Evolutionary conservation across 2,113 vertebrate species (phyloP).

Genomic region (Oncorhynchus masou): DNA sequence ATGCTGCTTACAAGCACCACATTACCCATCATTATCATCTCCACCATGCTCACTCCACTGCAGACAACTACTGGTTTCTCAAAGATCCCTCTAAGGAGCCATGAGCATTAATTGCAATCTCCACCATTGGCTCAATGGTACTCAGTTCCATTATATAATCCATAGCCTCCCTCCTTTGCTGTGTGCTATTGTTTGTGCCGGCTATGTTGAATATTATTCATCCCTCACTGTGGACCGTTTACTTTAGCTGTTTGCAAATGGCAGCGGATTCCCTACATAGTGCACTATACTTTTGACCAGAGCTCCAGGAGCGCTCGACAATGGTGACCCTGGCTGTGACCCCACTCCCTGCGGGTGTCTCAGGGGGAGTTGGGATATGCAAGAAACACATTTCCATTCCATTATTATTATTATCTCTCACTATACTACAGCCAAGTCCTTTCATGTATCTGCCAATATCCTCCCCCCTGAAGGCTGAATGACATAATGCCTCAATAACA

Average conservation of each 20-base stretch:
- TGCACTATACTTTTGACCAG: too few species aligned
- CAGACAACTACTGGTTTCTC: conserved; percentile 18
- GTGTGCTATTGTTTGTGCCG: not conserved
- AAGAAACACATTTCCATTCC: too few species aligned
- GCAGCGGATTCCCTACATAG: too few species aligned
- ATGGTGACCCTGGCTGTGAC: too few species aligned
- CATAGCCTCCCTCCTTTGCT: not conserved
- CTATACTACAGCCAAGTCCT: conserved; percentile 1
- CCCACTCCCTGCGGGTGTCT: too few species aligned
- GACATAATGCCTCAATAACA: conserved; percentile 25
- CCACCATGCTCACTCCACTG: conserved; percentile 35
- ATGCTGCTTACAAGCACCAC: conserved; percentile 46
- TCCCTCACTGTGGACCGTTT: not conserved
- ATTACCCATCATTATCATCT: conserved; percentile 49
- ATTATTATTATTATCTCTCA: conserved; percentile 19
- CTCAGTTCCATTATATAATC: not conserved
- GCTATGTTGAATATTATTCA: not conserved
- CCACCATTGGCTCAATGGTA: not conserved
- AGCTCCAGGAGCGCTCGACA: too few species aligned
- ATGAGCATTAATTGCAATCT: conserved; percentile 11
- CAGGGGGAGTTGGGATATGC: too few species aligned
- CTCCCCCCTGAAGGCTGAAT: conserved; percentile 25
- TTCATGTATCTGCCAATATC: conserved; percentile 31
- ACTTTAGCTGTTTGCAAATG: not conserved
- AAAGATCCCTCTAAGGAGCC: not conserved